Conservation (phyloP, 1,140 invertebrate genomes). For the Drosophila sp. region DNA sequence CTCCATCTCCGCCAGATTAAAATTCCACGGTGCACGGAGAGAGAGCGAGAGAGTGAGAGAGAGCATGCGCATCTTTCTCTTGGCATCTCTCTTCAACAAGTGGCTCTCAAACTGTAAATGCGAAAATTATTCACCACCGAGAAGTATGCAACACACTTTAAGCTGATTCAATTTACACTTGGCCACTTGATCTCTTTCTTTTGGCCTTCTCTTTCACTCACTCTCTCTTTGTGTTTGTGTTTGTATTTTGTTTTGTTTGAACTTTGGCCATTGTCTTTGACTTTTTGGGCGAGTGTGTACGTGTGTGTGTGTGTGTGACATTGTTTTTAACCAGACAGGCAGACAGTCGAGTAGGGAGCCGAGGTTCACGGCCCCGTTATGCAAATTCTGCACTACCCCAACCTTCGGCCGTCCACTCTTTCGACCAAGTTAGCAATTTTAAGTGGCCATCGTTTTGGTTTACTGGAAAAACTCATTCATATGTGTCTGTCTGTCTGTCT, state of each 20-base stretch:
- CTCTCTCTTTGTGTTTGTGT: conserved; percentile 12
- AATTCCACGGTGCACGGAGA: conserved; percentile 46
- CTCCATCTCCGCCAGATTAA: conserved; percentile 60
- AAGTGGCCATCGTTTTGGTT: conserved; percentile 55
- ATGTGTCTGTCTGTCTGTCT: conserved; percentile 24
- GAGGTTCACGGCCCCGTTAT: conserved; percentile 71
- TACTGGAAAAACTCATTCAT: conserved; percentile 37
- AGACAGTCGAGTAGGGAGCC: conserved; percentile 27
- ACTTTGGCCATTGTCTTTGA: conserved; percentile 55
- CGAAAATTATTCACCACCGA: conserved; percentile 44
- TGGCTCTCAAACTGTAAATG: conserved; percentile 50
- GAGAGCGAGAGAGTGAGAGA: conserved; percentile 3
- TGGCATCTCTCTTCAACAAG: conserved; percentile 23
- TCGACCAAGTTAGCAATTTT: conserved; percentile 65
- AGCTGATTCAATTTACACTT: conserved; percentile 27
- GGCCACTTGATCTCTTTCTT: conserved; percentile 5
- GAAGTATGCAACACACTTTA: conserved; percentile 37
- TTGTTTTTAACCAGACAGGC: conserved; percentile 37
- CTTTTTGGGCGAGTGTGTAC: conserved; percentile 30
- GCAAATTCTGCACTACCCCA: conserved; percentile 49
- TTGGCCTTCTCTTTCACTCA: too few relatives aligned
- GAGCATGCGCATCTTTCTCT: conserved; percentile 40
- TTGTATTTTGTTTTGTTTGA: conserved; percentile 48
- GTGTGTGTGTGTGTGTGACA: conserved; percentile 35
- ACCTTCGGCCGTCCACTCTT: not conserved